Conservation (phyloP, 2,888 invertebrate genomes). For the Dicyrtoma fusca region DNA sequence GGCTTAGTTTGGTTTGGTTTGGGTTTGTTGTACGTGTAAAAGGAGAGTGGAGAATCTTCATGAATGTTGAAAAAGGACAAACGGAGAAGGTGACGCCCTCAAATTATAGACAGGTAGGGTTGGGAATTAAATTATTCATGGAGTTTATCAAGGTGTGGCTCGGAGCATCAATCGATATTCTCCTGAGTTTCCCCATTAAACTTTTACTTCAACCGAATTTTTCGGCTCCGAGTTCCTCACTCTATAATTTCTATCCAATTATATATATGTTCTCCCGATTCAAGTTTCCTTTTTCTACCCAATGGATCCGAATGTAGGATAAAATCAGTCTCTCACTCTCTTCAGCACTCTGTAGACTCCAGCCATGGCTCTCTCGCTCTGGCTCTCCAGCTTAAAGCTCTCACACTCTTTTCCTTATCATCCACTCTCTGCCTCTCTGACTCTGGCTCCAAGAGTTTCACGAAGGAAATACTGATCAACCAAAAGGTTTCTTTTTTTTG, state of each 20-base stretch:
- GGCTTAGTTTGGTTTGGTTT: no score
- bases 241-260: conserved; percentile 58
- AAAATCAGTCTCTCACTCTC: conserved; percentile 3
- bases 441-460: background rate
- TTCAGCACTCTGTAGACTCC: background rate
- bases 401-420: background rate
- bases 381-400: background rate
- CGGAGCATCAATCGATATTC: conserved; percentile 56
- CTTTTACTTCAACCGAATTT: conserved; percentile 54
- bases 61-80: conserved; percentile 57
- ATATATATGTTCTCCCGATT: conserved; percentile 36
- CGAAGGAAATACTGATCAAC: background rate
- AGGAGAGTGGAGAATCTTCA: conserved; percentile 41
- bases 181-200: conserved; percentile 51
- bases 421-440: background rate
- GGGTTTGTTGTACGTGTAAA: conserved; percentile 28
- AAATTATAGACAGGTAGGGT: conserved; percentile 55
- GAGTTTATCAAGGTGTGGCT: conserved; percentile 57
- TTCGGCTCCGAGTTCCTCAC: conserved; percentile 49
- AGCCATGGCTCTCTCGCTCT: background rate
- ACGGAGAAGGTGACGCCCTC: conserved; percentile 57
- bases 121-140: conserved; percentile 57
- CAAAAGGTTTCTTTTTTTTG: background rate
- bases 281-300: conserved; percentile 12
- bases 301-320: conserved; percentile 12